A percentile compares a stretch with the other conserved stretches of the same genome.
Evolutionary conservation across 2,797 vertebrate species (phyloP).

Genomic region (Sebastiscus tertius): DNA sequence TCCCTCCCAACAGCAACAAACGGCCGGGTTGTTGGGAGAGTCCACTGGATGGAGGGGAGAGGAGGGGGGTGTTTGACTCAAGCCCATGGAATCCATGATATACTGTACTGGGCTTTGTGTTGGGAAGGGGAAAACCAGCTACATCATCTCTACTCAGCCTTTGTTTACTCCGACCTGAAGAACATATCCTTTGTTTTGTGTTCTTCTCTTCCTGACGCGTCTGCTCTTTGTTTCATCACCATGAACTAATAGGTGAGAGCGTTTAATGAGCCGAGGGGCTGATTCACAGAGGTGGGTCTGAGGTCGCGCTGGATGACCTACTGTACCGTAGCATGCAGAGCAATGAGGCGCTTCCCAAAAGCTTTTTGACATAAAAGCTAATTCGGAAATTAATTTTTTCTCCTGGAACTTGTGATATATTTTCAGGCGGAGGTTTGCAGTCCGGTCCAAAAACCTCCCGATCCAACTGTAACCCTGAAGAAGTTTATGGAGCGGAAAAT

Average conservation of each 20-base stretch:
- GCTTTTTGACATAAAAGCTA: background rate
- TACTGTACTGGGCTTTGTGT: conserved; percentile 75
- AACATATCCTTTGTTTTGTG: conserved; percentile 60
- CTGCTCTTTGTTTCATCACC: conserved; percentile 45
- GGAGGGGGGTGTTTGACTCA: conserved; percentile 66
- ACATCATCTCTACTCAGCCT: conserved; percentile 67
- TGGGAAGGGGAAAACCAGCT: conserved; percentile 79
- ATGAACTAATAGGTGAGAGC: conserved; percentile 53
- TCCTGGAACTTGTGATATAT: conserved; percentile 18
- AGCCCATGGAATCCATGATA: conserved; percentile 77
- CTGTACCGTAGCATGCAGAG: background rate
- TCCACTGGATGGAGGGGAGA: conserved; percentile 56
- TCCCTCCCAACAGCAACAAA: conserved; percentile 79
- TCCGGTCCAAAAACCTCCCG: background rate
- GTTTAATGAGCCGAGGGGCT: conserved; percentile 28
- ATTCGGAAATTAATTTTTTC: conserved; percentile 17
- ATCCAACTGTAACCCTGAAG: conserved; percentile 11
- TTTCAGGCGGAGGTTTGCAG: conserved; percentile 34
- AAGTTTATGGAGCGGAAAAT: conserved; percentile 49
- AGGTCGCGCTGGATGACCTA: conserved; percentile 40
- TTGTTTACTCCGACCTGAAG: conserved; percentile 58
- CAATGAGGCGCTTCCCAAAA: conserved; percentile 5
- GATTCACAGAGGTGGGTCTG: conserved; percentile 33
- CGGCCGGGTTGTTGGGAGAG: conserved; percentile 80
- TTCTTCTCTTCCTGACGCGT: background rate